Percentiles rank a stretch among this genome's conserved stretches.
These are phyloP conservation scores for Tragulus kanchil DNA, from an alignment of 2,113 vertebrate genomes.

Conservation along the genomic window DNA sequence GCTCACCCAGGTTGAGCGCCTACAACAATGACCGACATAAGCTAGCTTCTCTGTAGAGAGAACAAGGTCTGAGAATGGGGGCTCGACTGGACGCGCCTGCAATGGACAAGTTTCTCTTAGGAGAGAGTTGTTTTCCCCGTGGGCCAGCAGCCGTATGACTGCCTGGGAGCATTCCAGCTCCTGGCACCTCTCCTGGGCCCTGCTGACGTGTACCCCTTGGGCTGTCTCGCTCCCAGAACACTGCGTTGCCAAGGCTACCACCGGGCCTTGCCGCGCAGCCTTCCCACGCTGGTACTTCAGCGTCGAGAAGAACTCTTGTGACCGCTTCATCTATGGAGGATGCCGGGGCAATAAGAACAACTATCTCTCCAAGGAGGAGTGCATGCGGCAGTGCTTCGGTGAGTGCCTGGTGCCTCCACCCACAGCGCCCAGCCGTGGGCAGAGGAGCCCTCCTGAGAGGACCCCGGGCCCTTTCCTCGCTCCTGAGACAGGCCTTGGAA, in stretches of 20 bases:
- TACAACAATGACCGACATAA: too few relatives aligned
- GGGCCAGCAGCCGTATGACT: not conserved
- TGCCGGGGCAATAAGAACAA: slow-evolving; percentile 92
- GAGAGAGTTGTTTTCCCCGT: not conserved
- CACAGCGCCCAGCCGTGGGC: rapidly evolving
- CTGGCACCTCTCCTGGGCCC: not conserved
- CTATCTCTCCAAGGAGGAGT: slow-evolving; percentile 85
- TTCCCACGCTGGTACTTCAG: slow-evolving; percentile 88
- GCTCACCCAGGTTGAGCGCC: not conserved
- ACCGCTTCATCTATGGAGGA: slow-evolving; percentile 90
- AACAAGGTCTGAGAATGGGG: not conserved
- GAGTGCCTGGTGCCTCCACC: not conserved
- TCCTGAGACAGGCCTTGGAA: not conserved
- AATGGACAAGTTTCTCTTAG: not conserved
- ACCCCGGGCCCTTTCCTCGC: not conserved
- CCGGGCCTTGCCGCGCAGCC: slow-evolving; percentile 89
- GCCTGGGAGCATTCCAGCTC: not conserved
- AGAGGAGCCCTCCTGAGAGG: not conserved
- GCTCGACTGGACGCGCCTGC: too few relatives aligned
- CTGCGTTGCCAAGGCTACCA: slow-evolving; percentile 70
- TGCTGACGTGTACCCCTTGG: not conserved
- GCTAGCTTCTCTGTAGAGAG: not conserved
- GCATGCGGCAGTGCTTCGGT: slow-evolving; percentile 80
- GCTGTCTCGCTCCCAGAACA: slow-evolving; percentile 74
- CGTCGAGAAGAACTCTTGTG: slow-evolving; percentile 79